These are phyloP conservation scores for Ammodytes marinus DNA, from an alignment of 2,113 vertebrate species.

Conservation along the genomic window DNA sequence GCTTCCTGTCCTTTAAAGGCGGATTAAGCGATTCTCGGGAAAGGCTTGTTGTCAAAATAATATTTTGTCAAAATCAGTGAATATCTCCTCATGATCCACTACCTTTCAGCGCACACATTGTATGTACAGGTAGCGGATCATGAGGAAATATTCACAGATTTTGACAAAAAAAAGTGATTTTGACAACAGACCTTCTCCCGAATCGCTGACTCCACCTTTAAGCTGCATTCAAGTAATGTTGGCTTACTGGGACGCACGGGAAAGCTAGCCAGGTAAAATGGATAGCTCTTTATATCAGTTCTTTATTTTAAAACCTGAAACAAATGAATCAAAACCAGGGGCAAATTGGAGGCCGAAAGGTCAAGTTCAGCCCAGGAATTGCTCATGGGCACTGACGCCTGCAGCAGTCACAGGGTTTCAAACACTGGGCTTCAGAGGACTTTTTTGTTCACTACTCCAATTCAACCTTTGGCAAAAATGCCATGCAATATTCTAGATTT, in stretches of 20 bases:
- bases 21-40: too few relatives aligned
- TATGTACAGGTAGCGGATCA: too few relatives aligned
- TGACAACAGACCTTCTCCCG: too few relatives aligned
- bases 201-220: too few relatives aligned
- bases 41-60: too few relatives aligned
- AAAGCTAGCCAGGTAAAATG: neutral
- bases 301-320: neutral
- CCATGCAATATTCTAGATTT: too few relatives aligned
- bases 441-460: neutral
- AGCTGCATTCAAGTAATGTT: neutral
- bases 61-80: too few relatives aligned
- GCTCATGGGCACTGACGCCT: neutral
- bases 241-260: neutral
- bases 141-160: too few relatives aligned
- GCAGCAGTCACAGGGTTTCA: neutral
- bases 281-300: neutral
- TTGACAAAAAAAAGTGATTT: too few relatives aligned
- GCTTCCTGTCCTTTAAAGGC: neutral
- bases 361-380: neutral
- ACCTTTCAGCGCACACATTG: too few relatives aligned
- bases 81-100: too few relatives aligned
- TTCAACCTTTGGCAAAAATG: too few relatives aligned
- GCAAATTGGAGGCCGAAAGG: neutral
- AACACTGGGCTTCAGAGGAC: neutral
- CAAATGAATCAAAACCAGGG: neutral